Evolutionary conservation across 2,888 invertebrate species (phyloP).

Genomic region (Mimas tiliae): DNA sequence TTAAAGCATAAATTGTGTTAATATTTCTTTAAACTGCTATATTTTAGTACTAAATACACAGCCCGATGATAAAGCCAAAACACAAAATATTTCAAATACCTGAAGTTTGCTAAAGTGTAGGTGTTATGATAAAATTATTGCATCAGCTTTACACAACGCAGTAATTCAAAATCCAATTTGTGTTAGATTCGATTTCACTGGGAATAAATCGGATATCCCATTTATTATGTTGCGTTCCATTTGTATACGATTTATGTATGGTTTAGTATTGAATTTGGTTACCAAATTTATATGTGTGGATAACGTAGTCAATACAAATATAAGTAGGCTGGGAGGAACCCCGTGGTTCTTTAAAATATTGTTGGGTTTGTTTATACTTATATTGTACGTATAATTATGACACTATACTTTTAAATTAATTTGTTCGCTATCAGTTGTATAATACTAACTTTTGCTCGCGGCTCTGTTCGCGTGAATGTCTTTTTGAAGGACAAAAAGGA

Average conservation of each 20-base stretch:
- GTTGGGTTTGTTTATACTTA: too few species aligned
- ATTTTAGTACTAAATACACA: neutral
- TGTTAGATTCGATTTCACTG: slow-evolving; percentile 69
- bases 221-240: slow-evolving; percentile 60
- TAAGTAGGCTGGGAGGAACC: slow-evolving; percentile 19
- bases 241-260: slow-evolving; percentile 61
- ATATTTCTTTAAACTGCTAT: neutral
- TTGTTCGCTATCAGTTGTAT: too few species aligned
- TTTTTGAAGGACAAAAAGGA: too few species aligned
- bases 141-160: slow-evolving; percentile 33
- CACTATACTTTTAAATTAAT: too few species aligned
- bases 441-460: too few species aligned
- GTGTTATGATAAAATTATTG: slow-evolving; percentile 18
- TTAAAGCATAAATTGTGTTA: too few species aligned
- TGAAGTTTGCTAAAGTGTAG: neutral
- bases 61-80: neutral
- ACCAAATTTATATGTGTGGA: slow-evolving; percentile 39
- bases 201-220: slow-evolving; percentile 69
- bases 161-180: slow-evolving; percentile 79
- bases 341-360: too few species aligned
- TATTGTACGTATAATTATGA: too few species aligned
- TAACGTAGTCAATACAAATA: slow-evolving; percentile 29
- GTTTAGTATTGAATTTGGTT: slow-evolving; percentile 63
- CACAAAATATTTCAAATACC: too few species aligned
- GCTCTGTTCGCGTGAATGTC: too few species aligned